Conservation (phyloP, 2,113 vertebrate genomes). For the Mus musculus region GRCm39 chr16:13039501-13040000, state of each 20-base stretch:
- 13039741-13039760: not conserved
- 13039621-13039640: not conserved
- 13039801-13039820: not conserved
- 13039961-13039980: slow-evolving; percentile 24
- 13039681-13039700: not conserved
- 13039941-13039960: slow-evolving; percentile 30
- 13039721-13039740: not conserved
- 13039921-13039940: not conserved
- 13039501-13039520: not conserved
- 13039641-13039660: not conserved
- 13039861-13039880: not conserved
- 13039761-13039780: not conserved
- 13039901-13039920: not conserved
- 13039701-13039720: not conserved
- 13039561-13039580: slow-evolving; percentile 29
- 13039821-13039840: not conserved
- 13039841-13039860: not conserved
- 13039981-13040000: not conserved
- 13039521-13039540: not conserved
- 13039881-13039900: not conserved
- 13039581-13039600: not conserved
- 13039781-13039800: not conserved
- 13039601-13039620: not conserved
- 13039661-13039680: not conserved
- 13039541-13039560: not conserved